Conservation (phyloP, 1,140 invertebrate genomes). For the Heliconius hewitsoni region DNA sequence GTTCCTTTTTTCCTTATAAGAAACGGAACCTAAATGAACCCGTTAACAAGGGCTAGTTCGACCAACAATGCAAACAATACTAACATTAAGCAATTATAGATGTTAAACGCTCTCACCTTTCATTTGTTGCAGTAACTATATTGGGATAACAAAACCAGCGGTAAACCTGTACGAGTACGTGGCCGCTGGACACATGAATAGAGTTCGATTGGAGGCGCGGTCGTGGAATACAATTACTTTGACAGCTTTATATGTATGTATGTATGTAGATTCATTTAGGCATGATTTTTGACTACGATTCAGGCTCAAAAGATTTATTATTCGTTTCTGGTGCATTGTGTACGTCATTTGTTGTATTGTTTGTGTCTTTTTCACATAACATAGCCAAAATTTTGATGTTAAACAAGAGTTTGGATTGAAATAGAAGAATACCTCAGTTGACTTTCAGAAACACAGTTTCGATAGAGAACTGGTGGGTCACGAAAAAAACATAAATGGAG, state of each 20-base stretch:
- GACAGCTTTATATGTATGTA: not conserved
- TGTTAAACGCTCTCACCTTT: not conserved
- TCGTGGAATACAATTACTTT: not conserved
- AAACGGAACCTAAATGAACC: no score
- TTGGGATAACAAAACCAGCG: not conserved
- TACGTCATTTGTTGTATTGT: not conserved
- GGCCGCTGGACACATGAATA: not conserved
- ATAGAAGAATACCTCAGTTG: no score
- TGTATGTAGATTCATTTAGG: not conserved
- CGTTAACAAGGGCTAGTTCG: not conserved
- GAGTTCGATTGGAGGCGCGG: not conserved
- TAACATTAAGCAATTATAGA: not conserved
- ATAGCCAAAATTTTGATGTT: no score
- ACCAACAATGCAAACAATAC: not conserved
- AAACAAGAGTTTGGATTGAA: no score
- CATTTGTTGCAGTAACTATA: not conserved
- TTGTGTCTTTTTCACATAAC: no score
- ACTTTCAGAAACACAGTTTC: no score
- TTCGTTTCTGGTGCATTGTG: no score
- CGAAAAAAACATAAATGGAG: no score
- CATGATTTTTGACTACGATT: not conserved
- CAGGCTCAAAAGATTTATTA: not conserved
- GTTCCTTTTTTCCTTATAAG: no score
- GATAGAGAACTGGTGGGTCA: no score
- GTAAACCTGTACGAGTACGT: not conserved